A percentile compares a stretch with the other conserved stretches of the same genome.
These are phyloP conservation scores for Blastobasis adustella DNA, from an alignment of 2,888 invertebrate species.

Conservation along the genomic window DNA sequence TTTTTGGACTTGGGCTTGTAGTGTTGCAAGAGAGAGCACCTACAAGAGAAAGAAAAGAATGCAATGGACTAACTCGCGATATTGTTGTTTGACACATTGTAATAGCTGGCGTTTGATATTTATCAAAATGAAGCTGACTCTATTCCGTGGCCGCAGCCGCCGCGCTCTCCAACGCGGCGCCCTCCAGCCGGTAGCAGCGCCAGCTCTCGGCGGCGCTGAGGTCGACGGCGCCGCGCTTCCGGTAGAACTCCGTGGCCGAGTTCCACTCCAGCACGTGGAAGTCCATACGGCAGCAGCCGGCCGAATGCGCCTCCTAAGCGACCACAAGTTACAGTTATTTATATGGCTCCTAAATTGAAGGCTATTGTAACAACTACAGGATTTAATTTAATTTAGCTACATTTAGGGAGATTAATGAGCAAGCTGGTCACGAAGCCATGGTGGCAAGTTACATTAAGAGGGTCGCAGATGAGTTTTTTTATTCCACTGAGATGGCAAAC, in stretches of 20 bases:
- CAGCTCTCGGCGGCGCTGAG: slow-evolving; percentile 79
- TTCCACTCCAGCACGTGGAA: slow-evolving; percentile 92
- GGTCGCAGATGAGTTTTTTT: too few relatives aligned
- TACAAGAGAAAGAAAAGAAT: too few relatives aligned
- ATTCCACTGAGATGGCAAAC: too few relatives aligned
- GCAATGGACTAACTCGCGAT: too few relatives aligned
- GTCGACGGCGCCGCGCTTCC: slow-evolving; percentile 77
- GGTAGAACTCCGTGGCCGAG: slow-evolving; percentile 85
- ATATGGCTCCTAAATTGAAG: not conserved
- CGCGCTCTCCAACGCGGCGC: slow-evolving; percentile 24
- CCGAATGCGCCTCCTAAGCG: slow-evolving; percentile 53
- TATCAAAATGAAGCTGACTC: too few relatives aligned
- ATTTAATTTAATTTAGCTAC: not conserved
- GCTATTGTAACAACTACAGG: not conserved
- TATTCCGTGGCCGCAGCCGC: not conserved
- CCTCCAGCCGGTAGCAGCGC: slow-evolving; percentile 77
- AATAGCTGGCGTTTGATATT: too few relatives aligned
- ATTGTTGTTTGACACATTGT: too few relatives aligned
- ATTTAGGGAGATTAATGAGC: too few relatives aligned
- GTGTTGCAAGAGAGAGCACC: too few relatives aligned
- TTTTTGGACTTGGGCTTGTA: too few relatives aligned
- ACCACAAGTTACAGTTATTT: not conserved
- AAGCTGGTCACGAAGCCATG: too few relatives aligned
- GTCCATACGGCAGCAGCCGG: slow-evolving; percentile 78
- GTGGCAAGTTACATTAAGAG: too few relatives aligned